These are phyloP conservation scores for Clarias macrocephalus DNA, from an alignment of 2,113 vertebrate species.

Conservation along the genomic window DNA sequence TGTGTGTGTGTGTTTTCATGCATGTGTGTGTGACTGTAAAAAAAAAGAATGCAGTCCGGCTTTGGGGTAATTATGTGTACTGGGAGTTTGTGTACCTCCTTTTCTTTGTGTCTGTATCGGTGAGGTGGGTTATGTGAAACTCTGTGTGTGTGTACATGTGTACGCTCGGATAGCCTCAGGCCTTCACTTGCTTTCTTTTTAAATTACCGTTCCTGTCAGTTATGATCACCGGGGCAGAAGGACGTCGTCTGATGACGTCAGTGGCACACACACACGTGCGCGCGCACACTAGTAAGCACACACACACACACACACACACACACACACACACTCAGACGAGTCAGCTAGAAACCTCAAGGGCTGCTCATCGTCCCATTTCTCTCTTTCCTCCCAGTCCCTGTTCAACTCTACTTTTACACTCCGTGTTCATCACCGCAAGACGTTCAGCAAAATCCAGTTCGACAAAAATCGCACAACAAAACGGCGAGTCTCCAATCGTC, in stretches of 20 bases:
- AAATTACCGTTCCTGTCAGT: constrained; percentile 32
- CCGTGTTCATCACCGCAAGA: neutral
- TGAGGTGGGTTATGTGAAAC: neutral
- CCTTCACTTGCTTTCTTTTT: constrained; percentile 24
- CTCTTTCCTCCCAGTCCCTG: neutral
- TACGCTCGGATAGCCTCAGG: neutral
- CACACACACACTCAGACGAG: neutral
- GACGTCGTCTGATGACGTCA: constrained; percentile 22
- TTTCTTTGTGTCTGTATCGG: neutral
- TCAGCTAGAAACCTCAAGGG: constrained; percentile 5
- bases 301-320: neutral
- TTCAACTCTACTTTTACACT: neutral
- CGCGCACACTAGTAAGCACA: neutral
- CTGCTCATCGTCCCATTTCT: neutral
- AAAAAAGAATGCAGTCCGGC: constrained; percentile 54
- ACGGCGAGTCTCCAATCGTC: neutral
- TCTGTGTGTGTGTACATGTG: neutral
- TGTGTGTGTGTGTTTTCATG: constrained; percentile 28
- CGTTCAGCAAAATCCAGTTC: neutral
- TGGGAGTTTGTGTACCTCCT: constrained; percentile 5
- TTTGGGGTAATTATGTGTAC: constrained; percentile 10
- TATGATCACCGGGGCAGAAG: constrained; percentile 33
- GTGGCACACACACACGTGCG: neutral
- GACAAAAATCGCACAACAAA: neutral
- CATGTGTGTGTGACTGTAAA: constrained; percentile 42